Evolutionary conservation across 2,797 vertebrate species (phyloP).

Genomic region (Sebastes oblongus): DNA sequence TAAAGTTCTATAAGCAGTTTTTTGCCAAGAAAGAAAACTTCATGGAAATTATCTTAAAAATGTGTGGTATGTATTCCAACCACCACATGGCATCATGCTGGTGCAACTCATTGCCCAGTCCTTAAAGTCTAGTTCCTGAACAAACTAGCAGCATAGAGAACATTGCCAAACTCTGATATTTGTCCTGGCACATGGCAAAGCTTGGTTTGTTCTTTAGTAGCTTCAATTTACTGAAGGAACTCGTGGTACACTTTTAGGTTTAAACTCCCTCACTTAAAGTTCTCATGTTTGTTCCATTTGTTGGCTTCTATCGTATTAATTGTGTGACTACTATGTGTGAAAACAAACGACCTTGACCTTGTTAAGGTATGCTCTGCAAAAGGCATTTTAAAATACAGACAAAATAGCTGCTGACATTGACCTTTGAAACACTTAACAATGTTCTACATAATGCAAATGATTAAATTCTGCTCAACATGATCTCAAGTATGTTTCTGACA

Average conservation of each 20-base stretch:
- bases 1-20: not conserved
- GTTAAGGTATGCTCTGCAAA: not conserved
- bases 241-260: not conserved
- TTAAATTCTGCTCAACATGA: not conserved
- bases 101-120: slow-evolving; percentile 11
- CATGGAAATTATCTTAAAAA: slow-evolving; percentile 1
- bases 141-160: not conserved
- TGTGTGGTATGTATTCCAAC: not conserved
- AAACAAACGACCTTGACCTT: not conserved
- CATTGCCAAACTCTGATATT: slow-evolving; percentile 2
- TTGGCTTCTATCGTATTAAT: not conserved
- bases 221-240: not conserved
- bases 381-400: not conserved
- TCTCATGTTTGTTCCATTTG: not conserved
- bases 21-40: slow-evolving; percentile 6
- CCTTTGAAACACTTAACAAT: not conserved
- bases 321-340: not conserved
- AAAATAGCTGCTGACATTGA: not conserved
- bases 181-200: slow-evolving; percentile 3
- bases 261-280: not conserved
- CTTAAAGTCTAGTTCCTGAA: not conserved
- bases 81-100: slow-evolving; percentile 14
- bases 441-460: not conserved
- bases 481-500: not conserved
- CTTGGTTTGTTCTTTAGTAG: not conserved